These are phyloP conservation scores for Crax fasciolata DNA, from an alignment of 2,797 vertebrate species.

Conservation along the genomic window DNA sequence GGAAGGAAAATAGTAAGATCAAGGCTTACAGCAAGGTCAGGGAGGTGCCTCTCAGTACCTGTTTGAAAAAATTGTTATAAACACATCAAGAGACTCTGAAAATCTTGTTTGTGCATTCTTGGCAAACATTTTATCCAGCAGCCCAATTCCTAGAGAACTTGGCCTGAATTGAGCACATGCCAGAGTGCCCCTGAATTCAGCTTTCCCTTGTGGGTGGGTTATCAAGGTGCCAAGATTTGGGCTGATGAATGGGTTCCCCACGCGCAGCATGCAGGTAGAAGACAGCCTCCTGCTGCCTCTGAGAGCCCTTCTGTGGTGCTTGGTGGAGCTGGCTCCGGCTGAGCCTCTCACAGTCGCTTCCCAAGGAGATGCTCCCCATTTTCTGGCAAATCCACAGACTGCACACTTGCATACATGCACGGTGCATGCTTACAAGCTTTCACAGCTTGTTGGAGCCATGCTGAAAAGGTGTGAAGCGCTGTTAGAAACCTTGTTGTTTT, in stretches of 20 bases:
- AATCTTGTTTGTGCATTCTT: background rate
- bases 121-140: background rate
- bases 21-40: background rate
- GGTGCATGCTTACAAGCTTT: background rate
- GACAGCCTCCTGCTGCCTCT: background rate
- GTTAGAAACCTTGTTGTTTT: background rate
- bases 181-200: background rate
- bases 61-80: background rate
- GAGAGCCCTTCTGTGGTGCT: background rate
- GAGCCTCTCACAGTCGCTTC: background rate
- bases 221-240: background rate
- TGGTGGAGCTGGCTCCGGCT: background rate
- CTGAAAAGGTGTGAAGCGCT: background rate
- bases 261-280: background rate
- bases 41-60: background rate
- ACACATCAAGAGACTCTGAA: background rate
- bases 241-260: background rate
- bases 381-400: background rate
- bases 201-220: background rate
- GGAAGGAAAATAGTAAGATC: background rate
- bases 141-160: background rate
- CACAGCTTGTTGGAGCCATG: rapidly evolving
- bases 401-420: too few species aligned
- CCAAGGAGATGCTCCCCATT: background rate
- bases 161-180: background rate